Conservation (phyloP, 2,113 vertebrate genomes). For the Prionailurus bengalensis region DNA sequence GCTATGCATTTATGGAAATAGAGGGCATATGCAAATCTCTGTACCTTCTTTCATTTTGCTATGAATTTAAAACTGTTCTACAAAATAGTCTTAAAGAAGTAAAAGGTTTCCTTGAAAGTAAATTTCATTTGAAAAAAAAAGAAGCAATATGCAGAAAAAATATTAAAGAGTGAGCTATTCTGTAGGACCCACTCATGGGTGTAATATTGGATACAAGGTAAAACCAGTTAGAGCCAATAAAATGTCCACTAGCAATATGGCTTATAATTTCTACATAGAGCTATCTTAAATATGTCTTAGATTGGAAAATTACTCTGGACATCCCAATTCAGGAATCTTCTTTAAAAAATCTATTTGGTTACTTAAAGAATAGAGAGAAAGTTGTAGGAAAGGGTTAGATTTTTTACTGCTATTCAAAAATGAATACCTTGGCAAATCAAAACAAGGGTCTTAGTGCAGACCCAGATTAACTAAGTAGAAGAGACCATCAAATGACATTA, state of each 20-base stretch:
- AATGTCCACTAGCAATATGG: neutral
- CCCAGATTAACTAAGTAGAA: neutral
- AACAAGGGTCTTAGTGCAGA: neutral
- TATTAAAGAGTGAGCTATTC: neutral
- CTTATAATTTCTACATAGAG: neutral
- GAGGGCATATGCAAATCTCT: neutral
- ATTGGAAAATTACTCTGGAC: neutral
- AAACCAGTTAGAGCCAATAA: neutral
- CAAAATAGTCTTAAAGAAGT: neutral
- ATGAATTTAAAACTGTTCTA: neutral
- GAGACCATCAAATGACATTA: neutral
- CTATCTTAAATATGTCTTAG: neutral
- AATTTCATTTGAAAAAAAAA: neutral
- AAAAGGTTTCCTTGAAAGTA: neutral
- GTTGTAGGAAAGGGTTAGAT: neutral
- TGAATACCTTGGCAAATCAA: neutral
- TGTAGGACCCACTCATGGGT: neutral
- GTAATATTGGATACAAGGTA: neutral
- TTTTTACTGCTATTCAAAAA: neutral
- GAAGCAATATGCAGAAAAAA: neutral
- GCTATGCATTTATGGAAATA: neutral
- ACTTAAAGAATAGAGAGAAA: neutral
- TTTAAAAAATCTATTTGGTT: neutral
- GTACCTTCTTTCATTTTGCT: neutral
- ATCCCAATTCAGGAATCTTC: neutral